Base-by-base conservation (phyloP, 2,797 vertebrate genomes). In the Adrianichthys oophorus region DNA sequence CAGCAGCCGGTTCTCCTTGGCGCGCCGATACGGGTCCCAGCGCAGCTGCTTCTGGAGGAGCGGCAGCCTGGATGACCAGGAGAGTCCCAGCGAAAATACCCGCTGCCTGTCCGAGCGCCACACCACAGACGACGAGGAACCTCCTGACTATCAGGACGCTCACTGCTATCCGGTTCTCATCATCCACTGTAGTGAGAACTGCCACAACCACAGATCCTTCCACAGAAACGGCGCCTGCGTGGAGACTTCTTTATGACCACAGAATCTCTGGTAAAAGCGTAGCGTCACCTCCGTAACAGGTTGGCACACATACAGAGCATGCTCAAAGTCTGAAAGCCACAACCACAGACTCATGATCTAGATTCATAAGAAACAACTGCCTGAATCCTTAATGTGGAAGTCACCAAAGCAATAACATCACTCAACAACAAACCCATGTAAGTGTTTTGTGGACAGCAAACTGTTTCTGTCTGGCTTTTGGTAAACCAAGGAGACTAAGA, bases 31-130 rank as follows among this genome's bases (percentile, higher is more conserved):
- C 0, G 95, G 96, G 52, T 98, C 96, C 0, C 92, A 95, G n/a
- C 93, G 95, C 62, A 98, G 95, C 89, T 98, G 94, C 82, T 92
- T 98, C 71, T 98, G 95, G 95, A 92, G 94, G 80, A 98, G 96
- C 29, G 94, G 93, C 66, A 97, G 95, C 70, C 83, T 98, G 65
- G 95, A 95, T 0, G 96, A 96, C 64, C 94, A 83, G 48, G 94
- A 95, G 80, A 96, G 95, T 52, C 96, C 96, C 56, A 93, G 95
- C 0, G 96, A 98, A 84, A 96, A 96, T 91, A 98, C 97, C 0
- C 94, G 93, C 56, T 93, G 92, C 45, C 90, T 98, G 32, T 95
- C 96, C 0, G 95, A 94, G 85, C 95, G 89, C 29, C 67, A 92
- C 76, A 78, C 91, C 83, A 93, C 94, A 4, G 89, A 86, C 5